phyloP scores from a whole-genome alignment of 2,888 invertebrate species.

The Crocallis elinguaria region DNA sequence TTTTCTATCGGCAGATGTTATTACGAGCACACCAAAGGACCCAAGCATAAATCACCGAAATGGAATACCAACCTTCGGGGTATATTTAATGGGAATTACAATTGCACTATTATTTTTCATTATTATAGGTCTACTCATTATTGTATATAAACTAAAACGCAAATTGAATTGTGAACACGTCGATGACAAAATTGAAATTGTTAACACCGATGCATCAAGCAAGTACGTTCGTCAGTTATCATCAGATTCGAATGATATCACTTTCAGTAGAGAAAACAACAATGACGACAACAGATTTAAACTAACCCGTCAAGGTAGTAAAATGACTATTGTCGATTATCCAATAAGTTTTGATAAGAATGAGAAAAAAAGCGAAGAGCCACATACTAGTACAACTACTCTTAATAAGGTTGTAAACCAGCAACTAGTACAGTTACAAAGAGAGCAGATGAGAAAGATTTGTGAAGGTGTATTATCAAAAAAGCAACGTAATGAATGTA shows the following conservation, averaged over 20 bases:
- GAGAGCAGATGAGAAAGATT: constrained; percentile 47
- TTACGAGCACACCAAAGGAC: too few species aligned
- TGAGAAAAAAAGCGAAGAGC: background rate
- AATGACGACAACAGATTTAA: background rate
- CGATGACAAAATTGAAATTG: background rate
- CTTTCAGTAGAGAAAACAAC: background rate
- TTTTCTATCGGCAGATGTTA: background rate
- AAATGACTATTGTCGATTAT: background rate
- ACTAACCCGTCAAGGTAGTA: constrained; percentile 4
- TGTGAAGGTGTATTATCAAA: constrained; percentile 43
- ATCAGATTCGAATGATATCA: background rate
- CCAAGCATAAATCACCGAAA: background rate
- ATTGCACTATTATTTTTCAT: background rate
- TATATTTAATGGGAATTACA: background rate
- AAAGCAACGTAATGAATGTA: constrained; percentile 35
- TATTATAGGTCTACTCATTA: background rate
- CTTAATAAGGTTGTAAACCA: background rate
- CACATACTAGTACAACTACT: background rate
- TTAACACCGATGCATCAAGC: background rate
- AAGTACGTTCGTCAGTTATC: constrained; percentile 5
- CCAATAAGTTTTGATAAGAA: background rate
- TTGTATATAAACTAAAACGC: constrained; percentile 4
- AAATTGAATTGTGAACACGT: background rate
- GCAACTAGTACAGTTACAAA: background rate
- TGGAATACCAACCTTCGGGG: background rate